Base-by-base conservation (phyloP, 64 coral and sea anemone species). In the Dendronephthya gigantea region DNA sequence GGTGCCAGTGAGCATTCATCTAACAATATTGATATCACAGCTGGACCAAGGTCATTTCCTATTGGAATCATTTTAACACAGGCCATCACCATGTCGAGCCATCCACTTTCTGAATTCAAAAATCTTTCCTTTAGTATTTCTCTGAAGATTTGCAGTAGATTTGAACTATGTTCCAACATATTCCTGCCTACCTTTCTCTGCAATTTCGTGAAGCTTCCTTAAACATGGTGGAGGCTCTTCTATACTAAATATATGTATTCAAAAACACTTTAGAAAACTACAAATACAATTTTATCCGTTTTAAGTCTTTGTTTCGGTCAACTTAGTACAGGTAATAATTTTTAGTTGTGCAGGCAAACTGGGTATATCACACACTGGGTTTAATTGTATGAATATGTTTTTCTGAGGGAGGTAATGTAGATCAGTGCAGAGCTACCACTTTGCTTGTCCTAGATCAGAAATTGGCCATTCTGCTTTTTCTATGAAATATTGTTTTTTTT, bases 1-100 rank as follows among this genome's bases (percentile, higher is more conserved):
- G 95, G 91, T 83, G 95, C 92, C 34, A 98, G 82, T 40, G 95
- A 92, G 14, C 95, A 98, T 72, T 98, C 95, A 81, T 98, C 95
- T 58, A 98, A 68, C 38, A 98, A 84, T 34, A 98, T 38, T 76
- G 92, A 98, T 45, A 98, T 89, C 36, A 98, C 90, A 15, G 95
- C 95, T 84, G 95, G 87, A 19, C 95, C 95, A 41, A 98, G 90
- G 6, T 89, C 93, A 84, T 91, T 92, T 37, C 85, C 95, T 22
- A 98, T 48, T 5, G 95, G 95, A 68, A 98, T 98, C 22, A 90
- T 87, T 90, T 90, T 89, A 51, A 98, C 93, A 68, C 95, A 98
- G 0, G 95, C 93, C 92, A 91, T 87, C 11, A 98, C 95, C 79
- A 98, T 89, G 88, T 88, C 87, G 9, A 98, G 82, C 95, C 95